Evolutionary conservation across 2,888 invertebrate genomes (phyloP).

Genomic region (Conistra vaccinii): DNA sequence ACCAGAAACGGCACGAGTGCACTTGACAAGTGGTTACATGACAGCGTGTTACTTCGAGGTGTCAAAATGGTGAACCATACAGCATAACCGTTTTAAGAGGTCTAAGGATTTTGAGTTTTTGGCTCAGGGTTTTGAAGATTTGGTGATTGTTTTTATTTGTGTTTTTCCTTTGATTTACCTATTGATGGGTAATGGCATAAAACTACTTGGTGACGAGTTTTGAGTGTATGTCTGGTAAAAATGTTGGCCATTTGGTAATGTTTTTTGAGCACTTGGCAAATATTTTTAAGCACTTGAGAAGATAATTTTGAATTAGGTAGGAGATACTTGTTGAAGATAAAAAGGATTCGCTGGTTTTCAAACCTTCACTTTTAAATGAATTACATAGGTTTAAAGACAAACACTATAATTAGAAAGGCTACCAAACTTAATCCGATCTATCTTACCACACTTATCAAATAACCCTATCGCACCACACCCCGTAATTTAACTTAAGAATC

Average conservation of each 20-base stretch:
- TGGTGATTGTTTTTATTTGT: background rate
- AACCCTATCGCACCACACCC: slow-evolving; percentile 38
- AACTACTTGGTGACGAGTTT: background rate
- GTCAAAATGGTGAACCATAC: slow-evolving; percentile 16
- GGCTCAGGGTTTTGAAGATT: background rate
- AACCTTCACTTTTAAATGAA: background rate
- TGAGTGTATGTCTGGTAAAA: background rate
- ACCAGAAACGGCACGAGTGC: slow-evolving; percentile 45
- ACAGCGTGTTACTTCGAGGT: slow-evolving; percentile 33
- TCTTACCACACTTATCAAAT: slow-evolving; percentile 44
- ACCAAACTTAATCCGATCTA: slow-evolving; percentile 13
- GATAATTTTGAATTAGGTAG: no score
- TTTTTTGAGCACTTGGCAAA: background rate
- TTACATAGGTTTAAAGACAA: background rate
- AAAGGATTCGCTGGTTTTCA: background rate
- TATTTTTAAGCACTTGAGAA: background rate
- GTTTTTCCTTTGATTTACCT: no score
- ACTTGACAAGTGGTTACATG: slow-evolving; percentile 52
- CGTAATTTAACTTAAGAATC: slow-evolving; percentile 59
- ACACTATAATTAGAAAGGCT: background rate
- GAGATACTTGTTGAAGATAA: background rate
- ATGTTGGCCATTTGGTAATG: background rate
- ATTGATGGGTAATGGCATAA: no score
- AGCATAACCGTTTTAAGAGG: background rate
- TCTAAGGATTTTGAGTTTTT: background rate